These are phyloP conservation scores for Hippolais icterina DNA, from an alignment of 2,113 vertebrate species.

Conservation along the genomic window DNA sequence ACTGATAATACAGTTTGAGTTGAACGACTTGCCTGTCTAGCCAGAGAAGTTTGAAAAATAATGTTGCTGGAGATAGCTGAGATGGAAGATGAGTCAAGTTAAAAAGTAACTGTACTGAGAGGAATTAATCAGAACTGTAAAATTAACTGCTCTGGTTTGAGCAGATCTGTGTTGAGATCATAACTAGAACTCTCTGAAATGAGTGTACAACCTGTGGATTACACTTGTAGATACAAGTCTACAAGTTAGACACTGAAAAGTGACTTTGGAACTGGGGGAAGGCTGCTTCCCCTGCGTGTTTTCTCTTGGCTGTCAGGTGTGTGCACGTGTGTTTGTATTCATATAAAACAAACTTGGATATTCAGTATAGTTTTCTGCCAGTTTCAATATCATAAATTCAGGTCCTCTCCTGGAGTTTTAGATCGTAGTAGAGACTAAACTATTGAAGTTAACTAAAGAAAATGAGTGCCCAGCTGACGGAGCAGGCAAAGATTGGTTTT, in stretches of 20 bases:
- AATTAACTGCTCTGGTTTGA: not conserved
- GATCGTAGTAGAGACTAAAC: not conserved
- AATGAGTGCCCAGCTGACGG: not conserved
- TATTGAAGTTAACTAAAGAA: not conserved
- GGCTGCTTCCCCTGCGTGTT: accelerated
- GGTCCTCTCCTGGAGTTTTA: not conserved
- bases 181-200: not conserved
- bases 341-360: not conserved
- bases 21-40: not conserved
- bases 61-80: not conserved
- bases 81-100: not conserved
- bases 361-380: not conserved
- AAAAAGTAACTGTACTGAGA: not conserved
- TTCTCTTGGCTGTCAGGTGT: not conserved
- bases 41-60: not conserved
- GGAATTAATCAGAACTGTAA: not conserved
- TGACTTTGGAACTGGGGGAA: not conserved
- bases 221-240: not conserved
- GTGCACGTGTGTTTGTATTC: not conserved
- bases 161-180: not conserved
- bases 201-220: not conserved
- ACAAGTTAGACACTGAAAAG: not conserved
- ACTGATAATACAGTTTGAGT: not conserved
- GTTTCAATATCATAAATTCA: not conserved
- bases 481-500: not conserved